Conservation (phyloP, 2,797 vertebrate species). For the Sebastolobus alascanus region DNA sequence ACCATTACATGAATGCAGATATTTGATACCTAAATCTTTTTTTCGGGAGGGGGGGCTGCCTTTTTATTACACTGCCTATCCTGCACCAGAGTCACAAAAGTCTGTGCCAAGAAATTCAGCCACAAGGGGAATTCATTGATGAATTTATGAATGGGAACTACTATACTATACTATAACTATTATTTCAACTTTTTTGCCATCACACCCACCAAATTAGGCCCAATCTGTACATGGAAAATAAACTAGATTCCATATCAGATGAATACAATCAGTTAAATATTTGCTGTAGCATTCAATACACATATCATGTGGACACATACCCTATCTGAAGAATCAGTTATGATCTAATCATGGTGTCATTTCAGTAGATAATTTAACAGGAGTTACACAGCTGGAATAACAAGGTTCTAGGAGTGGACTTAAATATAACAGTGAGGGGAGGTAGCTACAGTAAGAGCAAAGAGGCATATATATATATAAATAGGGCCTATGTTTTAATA, state of each 20-base stretch:
- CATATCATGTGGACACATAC: constrained; percentile 32
- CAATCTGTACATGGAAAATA: constrained; percentile 30
- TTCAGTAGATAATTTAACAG: constrained; percentile 33
- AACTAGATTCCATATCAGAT: constrained; percentile 21
- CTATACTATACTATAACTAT: too few species aligned
- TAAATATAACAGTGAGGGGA: constrained; percentile 49
- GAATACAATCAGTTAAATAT: constrained; percentile 25
- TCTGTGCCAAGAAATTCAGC: constrained; percentile 8
- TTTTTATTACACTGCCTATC: constrained; percentile 30
- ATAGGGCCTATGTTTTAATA: constrained; percentile 35
- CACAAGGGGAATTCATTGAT: constrained; percentile 11
- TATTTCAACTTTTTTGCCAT: constrained; percentile 10
- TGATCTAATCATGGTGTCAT: constrained; percentile 23
- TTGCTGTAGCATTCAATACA: constrained; percentile 32
- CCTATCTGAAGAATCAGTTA: constrained; percentile 42
- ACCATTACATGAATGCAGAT: constrained; percentile 64
- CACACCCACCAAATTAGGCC: constrained; percentile 17
- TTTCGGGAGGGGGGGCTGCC: background rate
- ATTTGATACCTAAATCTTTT: constrained; percentile 12
- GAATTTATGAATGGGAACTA: background rate
- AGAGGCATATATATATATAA: constrained; percentile 31
- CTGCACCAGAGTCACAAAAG: constrained; percentile 1
- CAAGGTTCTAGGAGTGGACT: constrained; percentile 25
- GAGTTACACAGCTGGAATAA: constrained; percentile 22
- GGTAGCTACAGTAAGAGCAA: constrained; percentile 61